These are phyloP conservation scores for Alaudala cheleensis DNA, from an alignment of 2,113 vertebrate genomes.

Conservation along the genomic window DNA sequence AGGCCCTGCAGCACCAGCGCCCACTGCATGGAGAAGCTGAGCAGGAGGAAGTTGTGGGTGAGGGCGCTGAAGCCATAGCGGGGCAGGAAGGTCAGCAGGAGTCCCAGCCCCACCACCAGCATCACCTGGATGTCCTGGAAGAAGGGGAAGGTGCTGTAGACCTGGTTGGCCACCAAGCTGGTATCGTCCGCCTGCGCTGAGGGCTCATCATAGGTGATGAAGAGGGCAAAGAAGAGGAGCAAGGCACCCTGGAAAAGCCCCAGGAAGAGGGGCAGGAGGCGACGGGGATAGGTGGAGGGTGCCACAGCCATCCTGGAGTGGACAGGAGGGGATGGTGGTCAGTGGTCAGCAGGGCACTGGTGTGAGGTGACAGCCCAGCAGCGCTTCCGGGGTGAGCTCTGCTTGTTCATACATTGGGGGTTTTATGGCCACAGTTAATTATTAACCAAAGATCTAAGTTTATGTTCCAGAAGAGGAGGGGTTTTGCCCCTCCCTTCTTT, in stretches of 20 bases:
- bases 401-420: fast-evolving
- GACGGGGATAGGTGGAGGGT: background rate
- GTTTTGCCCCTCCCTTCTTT: background rate
- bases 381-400: fast-evolving
- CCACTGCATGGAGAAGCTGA: conserved; percentile 84
- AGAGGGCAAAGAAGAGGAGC: conserved; percentile 73
- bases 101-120: conserved; percentile 84
- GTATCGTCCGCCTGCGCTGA: conserved; percentile 48
- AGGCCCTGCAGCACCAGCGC: conserved; percentile 81
- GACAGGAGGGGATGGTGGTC: background rate
- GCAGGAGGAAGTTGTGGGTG: conserved; percentile 82
- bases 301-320: background rate
- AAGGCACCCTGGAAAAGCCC: conserved; percentile 72
- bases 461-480: background rate
- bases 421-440: background rate
- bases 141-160: conserved; percentile 77
- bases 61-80: conserved; percentile 79
- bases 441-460: background rate
- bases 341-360: background rate
- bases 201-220: conserved; percentile 78
- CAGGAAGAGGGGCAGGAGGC: conserved; percentile 73
- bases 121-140: conserved; percentile 86
- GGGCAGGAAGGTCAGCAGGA: conserved; percentile 82
- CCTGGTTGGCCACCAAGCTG: conserved; percentile 52
- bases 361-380: background rate